Percentiles rank a stretch among this genome's conserved stretches.
Conservation (phyloP, 2,888 invertebrate species). For the Argyresthia albistria region DNA sequence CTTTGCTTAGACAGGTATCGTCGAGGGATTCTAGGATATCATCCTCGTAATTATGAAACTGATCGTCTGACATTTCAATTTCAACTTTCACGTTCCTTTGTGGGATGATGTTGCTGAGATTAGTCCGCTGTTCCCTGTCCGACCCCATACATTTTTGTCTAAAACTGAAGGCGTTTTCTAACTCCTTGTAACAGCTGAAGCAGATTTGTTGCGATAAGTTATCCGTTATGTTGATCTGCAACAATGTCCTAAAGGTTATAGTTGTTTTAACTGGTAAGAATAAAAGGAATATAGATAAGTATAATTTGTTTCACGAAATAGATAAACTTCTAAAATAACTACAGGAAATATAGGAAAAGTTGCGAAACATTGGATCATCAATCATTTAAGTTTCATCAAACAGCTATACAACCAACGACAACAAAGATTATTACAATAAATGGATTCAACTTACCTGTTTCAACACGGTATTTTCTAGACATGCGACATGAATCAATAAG, state of each 20-base stretch:
- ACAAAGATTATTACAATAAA: no score
- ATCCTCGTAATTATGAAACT: constrained; percentile 19
- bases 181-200: constrained; percentile 40
- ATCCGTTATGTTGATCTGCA: constrained; percentile 51
- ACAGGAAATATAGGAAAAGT: no score
- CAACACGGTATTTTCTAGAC: no score
- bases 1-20: constrained; percentile 8
- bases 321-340: no score
- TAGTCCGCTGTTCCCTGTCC: constrained; percentile 28
- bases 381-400: no score
- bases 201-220: constrained; percentile 52
- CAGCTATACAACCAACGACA: no score
- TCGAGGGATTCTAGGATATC: constrained; percentile 15
- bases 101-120: neutral
- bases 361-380: no score
- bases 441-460: no score
- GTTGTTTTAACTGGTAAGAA: no score
- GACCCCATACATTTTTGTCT: constrained; percentile 54
- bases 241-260: constrained; percentile 9
- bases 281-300: no score
- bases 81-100: neutral
- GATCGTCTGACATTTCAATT: constrained; percentile 18
- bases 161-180: constrained; percentile 60
- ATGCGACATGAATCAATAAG: no score
- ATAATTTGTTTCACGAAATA: no score